Evolutionary conservation across 2,888 invertebrate species (phyloP).

Genomic region (Cephus pygmeus): DNA sequence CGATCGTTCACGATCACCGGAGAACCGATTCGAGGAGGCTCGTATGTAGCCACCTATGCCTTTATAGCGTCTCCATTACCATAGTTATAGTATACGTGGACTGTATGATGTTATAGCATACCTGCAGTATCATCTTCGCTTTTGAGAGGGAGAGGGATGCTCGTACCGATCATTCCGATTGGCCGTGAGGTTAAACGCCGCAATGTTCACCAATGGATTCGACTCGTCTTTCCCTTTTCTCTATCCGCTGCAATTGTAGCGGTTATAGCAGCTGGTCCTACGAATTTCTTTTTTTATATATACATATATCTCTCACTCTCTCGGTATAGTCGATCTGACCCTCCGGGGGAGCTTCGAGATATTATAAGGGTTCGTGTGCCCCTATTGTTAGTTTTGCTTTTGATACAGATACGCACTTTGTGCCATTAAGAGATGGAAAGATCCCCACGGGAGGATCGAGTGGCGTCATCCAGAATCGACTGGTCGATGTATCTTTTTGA

Average conservation of each 20-base stretch:
- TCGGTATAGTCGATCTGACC: slow-evolving; percentile 9
- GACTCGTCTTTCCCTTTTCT: slow-evolving; percentile 11
- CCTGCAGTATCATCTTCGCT: slow-evolving; percentile 15
- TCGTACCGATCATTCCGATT: background rate
- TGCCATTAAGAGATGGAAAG: slow-evolving; percentile 3
- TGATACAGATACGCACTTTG: slow-evolving; percentile 51
- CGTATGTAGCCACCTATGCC: background rate
- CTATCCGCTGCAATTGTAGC: slow-evolving; percentile 54
- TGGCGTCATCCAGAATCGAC: background rate
- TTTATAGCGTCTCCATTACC: background rate
- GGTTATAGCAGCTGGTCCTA: slow-evolving; percentile 56
- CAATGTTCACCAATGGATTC: background rate
- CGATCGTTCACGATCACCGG: background rate
- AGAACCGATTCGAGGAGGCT: background rate
- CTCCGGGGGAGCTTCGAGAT: slow-evolving; percentile 37
- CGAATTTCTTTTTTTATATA: slow-evolving; percentile 27
- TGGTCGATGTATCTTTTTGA: background rate
- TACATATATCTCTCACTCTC: background rate
- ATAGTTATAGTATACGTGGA: background rate
- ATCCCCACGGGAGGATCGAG: slow-evolving; percentile 3
- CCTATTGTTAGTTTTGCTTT: slow-evolving; percentile 56
- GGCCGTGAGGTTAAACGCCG: background rate
- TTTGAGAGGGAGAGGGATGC: slow-evolving; percentile 12
- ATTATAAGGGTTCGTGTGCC: slow-evolving; percentile 57
- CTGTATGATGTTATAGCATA: background rate